A percentile compares a stretch with the other conserved stretches of the same genome.
Conservation (phyloP, 2,797 vertebrate species). For the Danio albolineatus region DNA sequence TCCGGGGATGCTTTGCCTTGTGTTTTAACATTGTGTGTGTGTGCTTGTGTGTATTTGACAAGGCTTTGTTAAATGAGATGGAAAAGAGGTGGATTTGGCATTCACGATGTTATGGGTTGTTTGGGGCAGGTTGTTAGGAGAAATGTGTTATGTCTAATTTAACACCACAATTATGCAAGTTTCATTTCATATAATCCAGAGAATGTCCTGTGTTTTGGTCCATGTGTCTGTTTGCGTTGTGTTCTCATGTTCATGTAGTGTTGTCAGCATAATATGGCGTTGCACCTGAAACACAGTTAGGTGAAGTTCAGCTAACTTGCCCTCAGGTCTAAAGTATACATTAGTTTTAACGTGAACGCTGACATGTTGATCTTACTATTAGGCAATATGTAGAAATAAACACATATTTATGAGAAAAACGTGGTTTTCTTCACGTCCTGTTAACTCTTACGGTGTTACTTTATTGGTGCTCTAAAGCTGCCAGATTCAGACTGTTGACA, state of each 20-base stretch:
- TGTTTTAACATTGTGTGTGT: conserved; percentile 22
- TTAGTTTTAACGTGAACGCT: too few species aligned
- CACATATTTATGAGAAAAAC: too few species aligned
- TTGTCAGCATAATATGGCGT: conserved; percentile 11
- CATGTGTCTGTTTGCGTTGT: neutral
- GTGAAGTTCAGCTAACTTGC: too few species aligned
- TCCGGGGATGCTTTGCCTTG: conserved; percentile 49
- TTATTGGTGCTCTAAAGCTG: too few species aligned
- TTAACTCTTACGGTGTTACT: too few species aligned
- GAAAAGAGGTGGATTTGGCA: conserved; percentile 24
- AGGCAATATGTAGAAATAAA: too few species aligned
- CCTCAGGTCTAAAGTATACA: too few species aligned
- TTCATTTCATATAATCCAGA: conserved; percentile 32
- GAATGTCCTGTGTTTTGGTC: conserved; percentile 15
- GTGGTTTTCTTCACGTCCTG: too few species aligned
- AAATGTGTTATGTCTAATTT: conserved; percentile 45
- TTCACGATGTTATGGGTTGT: conserved; percentile 34
- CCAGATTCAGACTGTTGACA: too few species aligned
- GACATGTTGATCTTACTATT: too few species aligned
- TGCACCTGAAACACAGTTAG: neutral
- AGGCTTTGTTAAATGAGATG: conserved; percentile 43
- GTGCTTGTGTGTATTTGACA: conserved; percentile 3
- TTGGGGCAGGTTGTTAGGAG: conserved; percentile 29
- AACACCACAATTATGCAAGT: conserved; percentile 30
- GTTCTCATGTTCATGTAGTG: conserved; percentile 11